A percentile compares a stretch with the other conserved stretches of the same genome.
Conservation (phyloP, 2,888 invertebrate species). For the Gymnocheta viridis region DNA sequence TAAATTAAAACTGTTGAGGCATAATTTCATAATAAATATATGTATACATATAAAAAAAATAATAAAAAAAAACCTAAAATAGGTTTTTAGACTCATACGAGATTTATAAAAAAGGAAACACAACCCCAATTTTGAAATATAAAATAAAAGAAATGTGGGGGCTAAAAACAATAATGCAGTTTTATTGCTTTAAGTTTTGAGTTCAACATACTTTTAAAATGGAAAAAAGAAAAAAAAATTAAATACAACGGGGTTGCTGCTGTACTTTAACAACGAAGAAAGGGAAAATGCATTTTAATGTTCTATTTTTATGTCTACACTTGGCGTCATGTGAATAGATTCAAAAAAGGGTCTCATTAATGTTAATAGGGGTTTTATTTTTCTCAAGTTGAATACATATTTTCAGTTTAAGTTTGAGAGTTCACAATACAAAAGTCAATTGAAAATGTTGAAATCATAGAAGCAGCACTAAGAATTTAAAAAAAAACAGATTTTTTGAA, state of each 20-base stretch:
- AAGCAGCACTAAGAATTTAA: no score
- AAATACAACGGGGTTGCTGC: slow-evolving; percentile 10
- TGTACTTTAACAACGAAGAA: background rate
- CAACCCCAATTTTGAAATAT: slow-evolving; percentile 37
- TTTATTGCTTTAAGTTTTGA: slow-evolving; percentile 30
- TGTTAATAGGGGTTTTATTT: background rate
- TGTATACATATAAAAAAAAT: no score
- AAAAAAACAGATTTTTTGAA: no score
- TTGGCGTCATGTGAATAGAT: slow-evolving; percentile 7
- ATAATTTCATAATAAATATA: slow-evolving; percentile 5
- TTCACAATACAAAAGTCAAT: background rate
- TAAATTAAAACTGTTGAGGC: slow-evolving; percentile 7
- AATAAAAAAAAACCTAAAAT: background rate
- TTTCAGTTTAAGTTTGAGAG: background rate
- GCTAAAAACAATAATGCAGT: background rate
- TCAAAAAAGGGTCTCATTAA: background rate
- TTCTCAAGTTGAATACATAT: background rate
- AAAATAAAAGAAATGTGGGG: background rate
- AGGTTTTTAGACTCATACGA: slow-evolving; percentile 7
- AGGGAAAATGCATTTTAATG: background rate
- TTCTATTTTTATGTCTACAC: slow-evolving; percentile 17
- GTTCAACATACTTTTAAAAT: slow-evolving; percentile 39
- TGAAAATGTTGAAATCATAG: no score
- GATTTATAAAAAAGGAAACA: slow-evolving; percentile 21
- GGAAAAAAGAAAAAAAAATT: background rate